Evolutionary conservation across 2,888 invertebrate species (phyloP), one percentile per base, ranked within the genome.

Genomic region (Lepidochitona cinerea): DNA sequence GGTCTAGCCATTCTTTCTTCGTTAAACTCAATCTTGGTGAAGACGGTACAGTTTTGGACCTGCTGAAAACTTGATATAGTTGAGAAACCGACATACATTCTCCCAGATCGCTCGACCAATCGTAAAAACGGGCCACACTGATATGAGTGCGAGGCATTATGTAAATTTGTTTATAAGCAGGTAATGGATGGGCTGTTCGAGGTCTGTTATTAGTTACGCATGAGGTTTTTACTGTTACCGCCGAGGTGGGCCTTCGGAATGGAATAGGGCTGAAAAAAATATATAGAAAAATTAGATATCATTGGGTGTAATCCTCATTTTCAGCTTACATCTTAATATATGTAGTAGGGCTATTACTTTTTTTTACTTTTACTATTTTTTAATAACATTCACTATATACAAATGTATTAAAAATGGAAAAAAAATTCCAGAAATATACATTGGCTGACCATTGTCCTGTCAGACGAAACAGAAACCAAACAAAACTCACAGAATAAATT

Each of bases 81-180:
- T 59, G 23, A 23, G 59, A 59, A 3, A 59, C 59, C 23, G 59
- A 59, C 3, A 59, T 32, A 59, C 59, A 59, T 1, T 59, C 59
- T 2, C 59, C 59, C 23, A 59, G 12, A 59, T 59, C 59, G 4
- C 23, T 23, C 59, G 59, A 29, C 59, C 59, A 59, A 26, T 59
- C 59, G 59, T 59, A 59, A 32, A 59, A 59, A 7, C 59, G 59
- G 2, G 59, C 59, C 59, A 59, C 59, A 26, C 59, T 59, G 26
- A 59, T 29, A 32, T 59, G 59, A 29, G 59, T 59, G 29, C 59
- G 18, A 14, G 59, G 59, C 59, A 59, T 59, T 23, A 59, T 29
- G 59, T 29, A 59, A 2, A 29, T 32, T 59, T 59, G 59, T 3
- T 59, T 23, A 26, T 59, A 59, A 4, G 59, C 59, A 29, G 29